Percentiles rank a stretch among this genome's conserved stretches.
Conservation (phyloP, 2,797 vertebrate species). For the Melanitta fusca region DNA sequence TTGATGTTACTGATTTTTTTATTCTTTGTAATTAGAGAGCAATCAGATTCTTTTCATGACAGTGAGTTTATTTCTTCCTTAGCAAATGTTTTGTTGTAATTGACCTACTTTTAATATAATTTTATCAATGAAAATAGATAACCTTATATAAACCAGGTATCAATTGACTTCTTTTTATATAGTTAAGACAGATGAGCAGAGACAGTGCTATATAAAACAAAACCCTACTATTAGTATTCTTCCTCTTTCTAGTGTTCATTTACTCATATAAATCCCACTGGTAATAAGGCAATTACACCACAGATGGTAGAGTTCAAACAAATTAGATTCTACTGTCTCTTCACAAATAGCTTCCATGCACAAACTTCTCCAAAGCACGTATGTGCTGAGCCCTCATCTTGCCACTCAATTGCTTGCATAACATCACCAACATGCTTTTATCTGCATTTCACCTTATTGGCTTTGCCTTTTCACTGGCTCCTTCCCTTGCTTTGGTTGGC, state of each 20-base stretch:
- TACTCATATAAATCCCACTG: conserved; percentile 78
- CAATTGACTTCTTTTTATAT: conserved; percentile 21
- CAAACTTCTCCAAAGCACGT: conserved; percentile 49
- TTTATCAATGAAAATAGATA: conserved; percentile 44
- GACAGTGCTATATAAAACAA: conserved; percentile 53
- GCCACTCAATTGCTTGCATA: not conserved
- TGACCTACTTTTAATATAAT: conserved; percentile 24
- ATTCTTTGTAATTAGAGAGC: conserved; percentile 39
- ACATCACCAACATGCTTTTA: conserved; percentile 6
- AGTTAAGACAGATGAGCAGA: conserved; percentile 43
- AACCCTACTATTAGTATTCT: conserved; percentile 71
- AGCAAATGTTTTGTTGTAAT: conserved; percentile 12
- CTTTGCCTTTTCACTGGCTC: not conserved
- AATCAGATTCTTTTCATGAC: conserved; percentile 46
- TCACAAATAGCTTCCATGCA: conserved; percentile 58
- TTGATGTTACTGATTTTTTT: not conserved
- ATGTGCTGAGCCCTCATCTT: not conserved
- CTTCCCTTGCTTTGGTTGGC: not conserved
- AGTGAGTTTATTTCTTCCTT: not conserved
- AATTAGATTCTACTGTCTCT: conserved; percentile 73
- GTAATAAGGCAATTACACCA: conserved; percentile 76
- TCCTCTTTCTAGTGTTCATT: conserved; percentile 61
- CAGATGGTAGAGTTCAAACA: conserved; percentile 78
- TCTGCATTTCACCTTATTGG: not conserved
- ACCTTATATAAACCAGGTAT: conserved; percentile 44